Evolutionary conservation across 2,113 vertebrate genomes (phyloP).

Genomic region (Paramormyrops kingsleyae): DNA sequence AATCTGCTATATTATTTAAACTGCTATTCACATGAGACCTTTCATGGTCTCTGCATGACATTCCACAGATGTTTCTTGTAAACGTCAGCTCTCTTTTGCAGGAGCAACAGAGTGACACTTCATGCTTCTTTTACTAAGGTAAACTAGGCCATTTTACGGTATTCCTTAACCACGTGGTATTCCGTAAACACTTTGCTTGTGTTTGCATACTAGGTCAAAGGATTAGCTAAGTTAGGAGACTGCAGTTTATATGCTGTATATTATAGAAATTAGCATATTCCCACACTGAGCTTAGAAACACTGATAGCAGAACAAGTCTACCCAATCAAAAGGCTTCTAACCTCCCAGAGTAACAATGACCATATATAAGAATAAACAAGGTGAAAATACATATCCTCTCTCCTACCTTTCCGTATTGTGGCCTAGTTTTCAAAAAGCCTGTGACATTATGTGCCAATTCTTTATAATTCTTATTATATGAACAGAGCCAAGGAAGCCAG

Average conservation of each 20-base stretch:
- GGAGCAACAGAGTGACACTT: neutral
- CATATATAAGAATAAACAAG: neutral
- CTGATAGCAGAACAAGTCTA: neutral
- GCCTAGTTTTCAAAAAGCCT: neutral
- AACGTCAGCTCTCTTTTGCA: neutral
- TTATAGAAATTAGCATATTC: neutral
- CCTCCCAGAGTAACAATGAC: neutral
- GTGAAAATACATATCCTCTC: neutral
- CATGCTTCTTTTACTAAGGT: neutral
- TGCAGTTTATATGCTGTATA: neutral
- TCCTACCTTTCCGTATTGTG: neutral
- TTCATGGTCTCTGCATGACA: neutral
- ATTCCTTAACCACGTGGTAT: neutral
- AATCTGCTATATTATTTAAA: neutral
- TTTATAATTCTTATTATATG: neutral
- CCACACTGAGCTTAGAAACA: neutral
- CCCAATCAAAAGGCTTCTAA: neutral
- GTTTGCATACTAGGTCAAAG: neutral
- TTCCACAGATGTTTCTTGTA: neutral
- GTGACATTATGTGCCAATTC: neutral
- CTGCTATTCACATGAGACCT: neutral
- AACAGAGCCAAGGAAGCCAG: neutral
- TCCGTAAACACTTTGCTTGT: neutral
- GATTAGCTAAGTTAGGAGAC: neutral
- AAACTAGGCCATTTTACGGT: neutral